These are phyloP conservation scores for Scaptodrosophila latifasciaeformis DNA, from an alignment of 2,888 invertebrate species.

Conservation along the genomic window DNA sequence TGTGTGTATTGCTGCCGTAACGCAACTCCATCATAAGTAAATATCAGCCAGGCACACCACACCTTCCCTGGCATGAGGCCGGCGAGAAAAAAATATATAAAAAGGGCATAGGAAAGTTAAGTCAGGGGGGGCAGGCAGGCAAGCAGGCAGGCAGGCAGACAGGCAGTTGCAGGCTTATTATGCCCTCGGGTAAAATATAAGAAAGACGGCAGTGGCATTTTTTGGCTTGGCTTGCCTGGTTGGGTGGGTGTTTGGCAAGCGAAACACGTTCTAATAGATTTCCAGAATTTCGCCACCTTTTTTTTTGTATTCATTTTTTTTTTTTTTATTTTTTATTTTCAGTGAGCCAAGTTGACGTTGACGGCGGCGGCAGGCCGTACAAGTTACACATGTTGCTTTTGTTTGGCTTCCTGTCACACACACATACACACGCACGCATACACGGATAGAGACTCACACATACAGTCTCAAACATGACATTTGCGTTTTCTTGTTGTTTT, in stretches of 20 bases:
- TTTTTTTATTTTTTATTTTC: too few relatives aligned
- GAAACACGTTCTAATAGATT: conserved; percentile 68
- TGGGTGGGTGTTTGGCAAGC: conserved; percentile 54
- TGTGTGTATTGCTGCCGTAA: conserved; percentile 33
- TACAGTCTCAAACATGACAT: conserved; percentile 51
- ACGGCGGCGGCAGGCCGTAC: conserved; percentile 43
- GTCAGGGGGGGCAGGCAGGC: conserved; percentile 21
- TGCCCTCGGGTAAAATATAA: conserved; percentile 72
- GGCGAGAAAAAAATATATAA: conserved; percentile 27
- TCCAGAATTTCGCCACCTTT: conserved; percentile 65
- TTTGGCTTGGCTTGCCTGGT: conserved; percentile 21
- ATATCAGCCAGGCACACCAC: conserved; percentile 51
- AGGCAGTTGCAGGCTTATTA: conserved; percentile 67
- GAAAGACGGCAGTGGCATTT: conserved; percentile 25
- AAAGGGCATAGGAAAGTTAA: conserved; percentile 20
- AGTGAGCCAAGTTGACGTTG: conserved; percentile 27
- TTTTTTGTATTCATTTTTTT: conserved; percentile 8
- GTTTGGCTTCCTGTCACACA: conserved; percentile 69
- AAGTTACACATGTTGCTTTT: conserved; percentile 70
- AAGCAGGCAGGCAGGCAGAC: neutral
- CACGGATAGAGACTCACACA: conserved; percentile 13
- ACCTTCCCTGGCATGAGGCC: conserved; percentile 34
- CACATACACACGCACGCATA: conserved; percentile 21
- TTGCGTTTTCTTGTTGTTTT: conserved; percentile 27
- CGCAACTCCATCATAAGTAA: conserved; percentile 70